Percentiles rank a stretch among this genome's conserved stretches.
phyloP scores from a whole-genome alignment of 23 tunicate genomes.

The Aplidium turbinatum region DNA sequence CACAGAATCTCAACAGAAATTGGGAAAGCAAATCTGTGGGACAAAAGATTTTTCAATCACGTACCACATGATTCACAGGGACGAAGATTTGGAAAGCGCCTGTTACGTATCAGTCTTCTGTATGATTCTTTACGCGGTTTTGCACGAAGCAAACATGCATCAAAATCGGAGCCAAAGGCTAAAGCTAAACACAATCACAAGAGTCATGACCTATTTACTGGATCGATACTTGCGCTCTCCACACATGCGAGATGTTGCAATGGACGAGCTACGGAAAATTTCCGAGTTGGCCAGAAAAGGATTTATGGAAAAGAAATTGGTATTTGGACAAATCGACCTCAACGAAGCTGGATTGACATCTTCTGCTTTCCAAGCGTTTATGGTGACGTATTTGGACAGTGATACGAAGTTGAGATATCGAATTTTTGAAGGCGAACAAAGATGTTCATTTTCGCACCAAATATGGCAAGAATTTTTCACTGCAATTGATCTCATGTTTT shows the following conservation, averaged over 20 bases:
- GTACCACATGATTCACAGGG: slow-evolving; percentile 33
- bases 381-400: slow-evolving; percentile 34
- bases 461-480: slow-evolving; percentile 66
- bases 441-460: slow-evolving; percentile 42
- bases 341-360: slow-evolving; percentile 16
- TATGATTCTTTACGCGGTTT: slow-evolving; percentile 48
- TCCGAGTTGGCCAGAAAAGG: slow-evolving; percentile 39
- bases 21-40: slow-evolving; percentile 55
- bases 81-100: slow-evolving; percentile 44
- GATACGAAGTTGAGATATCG: slow-evolving; percentile 24
- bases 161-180: not conserved
- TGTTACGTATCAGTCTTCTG: slow-evolving; percentile 55
- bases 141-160: not conserved
- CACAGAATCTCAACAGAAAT: slow-evolving; percentile 31
- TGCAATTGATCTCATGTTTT: slow-evolving; percentile 45
- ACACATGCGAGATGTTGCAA: slow-evolving; percentile 33
- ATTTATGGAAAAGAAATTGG: slow-evolving; percentile 11
- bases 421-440: slow-evolving; percentile 43
- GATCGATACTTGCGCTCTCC: slow-evolving; percentile 43
- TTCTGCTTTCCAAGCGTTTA: slow-evolving; percentile 44
- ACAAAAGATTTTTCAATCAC: slow-evolving; percentile 1
- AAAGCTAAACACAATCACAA: slow-evolving; percentile 29
- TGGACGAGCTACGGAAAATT: slow-evolving; percentile 19
- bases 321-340: slow-evolving; percentile 27
- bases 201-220: slow-evolving; percentile 41